These are phyloP conservation scores for Lacerta bilineata DNA, from an alignment of 2,797 vertebrate species.

Conservation along the genomic window DNA sequence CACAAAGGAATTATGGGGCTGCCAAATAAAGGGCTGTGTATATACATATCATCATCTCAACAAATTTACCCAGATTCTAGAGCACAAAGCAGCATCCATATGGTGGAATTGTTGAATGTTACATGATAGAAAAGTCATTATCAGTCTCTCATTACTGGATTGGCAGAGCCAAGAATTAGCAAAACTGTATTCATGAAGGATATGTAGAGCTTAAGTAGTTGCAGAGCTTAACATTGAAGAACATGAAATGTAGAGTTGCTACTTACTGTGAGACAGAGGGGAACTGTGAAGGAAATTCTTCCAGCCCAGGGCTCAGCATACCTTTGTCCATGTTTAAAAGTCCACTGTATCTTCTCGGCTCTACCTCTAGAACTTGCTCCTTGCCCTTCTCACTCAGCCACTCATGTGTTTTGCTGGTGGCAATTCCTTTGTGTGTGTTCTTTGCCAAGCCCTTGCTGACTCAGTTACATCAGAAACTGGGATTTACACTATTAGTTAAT, in stretches of 20 bases:
- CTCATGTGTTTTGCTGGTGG: conserved; percentile 47
- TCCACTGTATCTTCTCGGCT: neutral
- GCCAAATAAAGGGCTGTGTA: conserved; percentile 31
- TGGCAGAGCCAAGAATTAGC: conserved; percentile 56
- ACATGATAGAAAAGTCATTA: conserved; percentile 48
- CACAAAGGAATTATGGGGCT: conserved; percentile 6
- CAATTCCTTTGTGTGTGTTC: conserved; percentile 66
- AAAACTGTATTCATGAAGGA: conserved; percentile 20
- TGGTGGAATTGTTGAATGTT: neutral
- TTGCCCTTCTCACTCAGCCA: neutral
- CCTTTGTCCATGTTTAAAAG: neutral
- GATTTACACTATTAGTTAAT: conserved; percentile 76
- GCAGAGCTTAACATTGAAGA: neutral
- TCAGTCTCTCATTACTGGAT: conserved; percentile 56
- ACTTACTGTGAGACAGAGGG: conserved; percentile 56
- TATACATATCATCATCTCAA: conserved; percentile 69
- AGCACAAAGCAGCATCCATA: conserved; percentile 66
- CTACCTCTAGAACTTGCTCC: conserved; percentile 1
- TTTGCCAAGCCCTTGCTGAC: conserved; percentile 79
- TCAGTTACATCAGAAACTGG: conserved; percentile 80
- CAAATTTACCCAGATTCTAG: conserved; percentile 65
- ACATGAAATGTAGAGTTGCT: neutral
- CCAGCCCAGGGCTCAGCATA: fast-evolving
- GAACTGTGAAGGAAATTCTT: neutral
- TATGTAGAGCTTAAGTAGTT: neutral